Conservation (phyloP, 2,113 vertebrate genomes). For the Perccottus glenii region DNA sequence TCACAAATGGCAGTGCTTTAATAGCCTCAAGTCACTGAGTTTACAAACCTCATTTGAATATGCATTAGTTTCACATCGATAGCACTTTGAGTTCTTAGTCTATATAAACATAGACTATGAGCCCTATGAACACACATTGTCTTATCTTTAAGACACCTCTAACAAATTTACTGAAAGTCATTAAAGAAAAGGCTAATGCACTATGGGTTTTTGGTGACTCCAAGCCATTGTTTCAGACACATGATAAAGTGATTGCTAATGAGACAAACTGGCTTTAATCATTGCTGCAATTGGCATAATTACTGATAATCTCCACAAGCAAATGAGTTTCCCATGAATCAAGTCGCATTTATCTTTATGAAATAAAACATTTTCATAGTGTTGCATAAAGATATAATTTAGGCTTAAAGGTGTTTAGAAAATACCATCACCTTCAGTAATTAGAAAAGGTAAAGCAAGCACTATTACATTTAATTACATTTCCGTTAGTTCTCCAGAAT, state of each 20-base stretch:
- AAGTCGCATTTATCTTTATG: constrained; percentile 19
- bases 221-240: constrained; percentile 19
- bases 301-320: constrained; percentile 32
- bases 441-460: too few species aligned
- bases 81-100: constrained; percentile 5
- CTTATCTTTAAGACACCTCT: background rate
- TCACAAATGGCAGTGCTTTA: background rate
- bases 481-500: background rate
- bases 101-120: constrained; percentile 8
- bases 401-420: too few species aligned
- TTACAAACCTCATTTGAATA: background rate
- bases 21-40: background rate
- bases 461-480: too few species aligned
- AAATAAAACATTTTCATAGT: constrained; percentile 3
- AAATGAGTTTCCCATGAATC: constrained; percentile 26
- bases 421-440: too few species aligned
- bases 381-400: too few species aligned
- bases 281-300: constrained; percentile 32
- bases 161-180: background rate
- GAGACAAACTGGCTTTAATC: constrained; percentile 14
- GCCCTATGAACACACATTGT: background rate
- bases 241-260: constrained; percentile 24
- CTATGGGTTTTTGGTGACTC: background rate
- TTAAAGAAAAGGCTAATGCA: constrained; percentile 4
- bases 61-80: background rate